These are phyloP conservation scores for Aspidoscelis tigris DNA, from an alignment of 2,113 vertebrate genomes.

Conservation along the genomic window DNA sequence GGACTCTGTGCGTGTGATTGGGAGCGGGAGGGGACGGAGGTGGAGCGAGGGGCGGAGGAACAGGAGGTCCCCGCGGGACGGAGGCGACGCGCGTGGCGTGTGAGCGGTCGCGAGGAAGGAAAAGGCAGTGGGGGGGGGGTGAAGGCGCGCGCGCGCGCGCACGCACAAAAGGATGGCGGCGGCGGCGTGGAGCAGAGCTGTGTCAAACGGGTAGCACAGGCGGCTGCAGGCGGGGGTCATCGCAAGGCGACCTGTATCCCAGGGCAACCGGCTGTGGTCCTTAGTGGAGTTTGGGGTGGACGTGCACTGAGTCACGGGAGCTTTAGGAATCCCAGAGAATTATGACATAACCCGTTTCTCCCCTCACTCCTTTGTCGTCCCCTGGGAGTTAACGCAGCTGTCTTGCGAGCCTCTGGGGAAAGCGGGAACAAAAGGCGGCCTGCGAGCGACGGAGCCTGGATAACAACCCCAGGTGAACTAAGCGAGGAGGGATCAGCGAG, in stretches of 20 bases:
- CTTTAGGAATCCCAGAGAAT: neutral
- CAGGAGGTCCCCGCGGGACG: slow-evolving; percentile 31
- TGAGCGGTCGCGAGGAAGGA: too few relatives aligned
- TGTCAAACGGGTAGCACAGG: neutral
- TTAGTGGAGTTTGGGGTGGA: neutral
- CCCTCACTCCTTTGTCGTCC: neutral
- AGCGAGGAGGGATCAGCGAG: neutral
- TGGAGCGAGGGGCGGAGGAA: slow-evolving; percentile 40
- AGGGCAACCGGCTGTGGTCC: neutral
- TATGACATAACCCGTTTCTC: neutral
- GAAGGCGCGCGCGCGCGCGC: neutral
- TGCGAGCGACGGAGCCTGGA: neutral
- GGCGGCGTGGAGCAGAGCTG: neutral
- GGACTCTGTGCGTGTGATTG: slow-evolving; percentile 50
- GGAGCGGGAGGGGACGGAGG: slow-evolving; percentile 65
- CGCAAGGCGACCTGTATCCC: neutral
- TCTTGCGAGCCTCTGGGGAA: too few relatives aligned
- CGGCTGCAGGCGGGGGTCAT: neutral
- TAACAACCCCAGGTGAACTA: neutral
- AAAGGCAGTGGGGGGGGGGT: neutral
- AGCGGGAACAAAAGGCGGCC: too few relatives aligned
- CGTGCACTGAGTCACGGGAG: neutral
- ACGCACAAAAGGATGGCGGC: too few relatives aligned
- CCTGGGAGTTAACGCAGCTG: too few relatives aligned
- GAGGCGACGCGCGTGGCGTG: neutral